These are phyloP conservation scores for Pempheris klunzingeri DNA, from an alignment of 2,797 vertebrate species.

Conservation along the genomic window DNA sequence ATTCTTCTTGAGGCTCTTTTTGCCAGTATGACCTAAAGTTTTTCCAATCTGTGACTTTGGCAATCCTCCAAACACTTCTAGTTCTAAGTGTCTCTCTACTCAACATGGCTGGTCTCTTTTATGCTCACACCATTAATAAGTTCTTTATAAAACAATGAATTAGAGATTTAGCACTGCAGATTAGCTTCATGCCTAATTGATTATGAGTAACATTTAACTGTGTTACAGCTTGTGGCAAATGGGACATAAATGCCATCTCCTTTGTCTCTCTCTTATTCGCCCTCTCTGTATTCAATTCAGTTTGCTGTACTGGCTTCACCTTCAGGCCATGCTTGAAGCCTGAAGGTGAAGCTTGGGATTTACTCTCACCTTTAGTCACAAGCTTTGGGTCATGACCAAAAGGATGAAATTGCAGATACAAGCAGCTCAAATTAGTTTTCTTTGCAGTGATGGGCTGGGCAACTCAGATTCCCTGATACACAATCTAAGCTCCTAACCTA, in stretches of 20 bases:
- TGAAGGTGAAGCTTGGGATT: constrained; percentile 44
- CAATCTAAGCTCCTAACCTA: constrained; percentile 57
- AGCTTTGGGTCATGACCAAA: constrained; percentile 55
- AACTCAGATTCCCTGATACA: constrained; percentile 58
- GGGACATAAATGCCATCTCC: constrained; percentile 38
- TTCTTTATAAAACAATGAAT: constrained; percentile 49
- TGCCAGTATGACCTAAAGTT: not conserved
- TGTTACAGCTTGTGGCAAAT: constrained; percentile 33
- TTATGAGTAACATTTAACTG: constrained; percentile 39
- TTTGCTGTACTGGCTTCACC: constrained; percentile 14
- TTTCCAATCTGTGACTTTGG: constrained; percentile 23
- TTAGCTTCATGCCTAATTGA: constrained; percentile 57
- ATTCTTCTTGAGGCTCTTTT: constrained; percentile 2
- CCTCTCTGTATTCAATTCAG: constrained; percentile 9
- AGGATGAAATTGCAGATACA: constrained; percentile 54
- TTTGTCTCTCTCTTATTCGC: constrained; percentile 15
- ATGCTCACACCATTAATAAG: constrained; percentile 32
- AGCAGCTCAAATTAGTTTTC: constrained; percentile 58
- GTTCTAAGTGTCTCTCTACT: constrained; percentile 36
- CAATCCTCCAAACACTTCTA: constrained; percentile 22
- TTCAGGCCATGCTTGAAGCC: constrained; percentile 19
- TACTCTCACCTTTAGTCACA: constrained; percentile 48
- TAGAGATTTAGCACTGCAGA: constrained; percentile 40
- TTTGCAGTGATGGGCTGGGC: constrained; percentile 34
- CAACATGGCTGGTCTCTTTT: constrained; percentile 32